Conservation (phyloP, 2,888 invertebrate genomes). For the Tyria jacobaeae region DNA sequence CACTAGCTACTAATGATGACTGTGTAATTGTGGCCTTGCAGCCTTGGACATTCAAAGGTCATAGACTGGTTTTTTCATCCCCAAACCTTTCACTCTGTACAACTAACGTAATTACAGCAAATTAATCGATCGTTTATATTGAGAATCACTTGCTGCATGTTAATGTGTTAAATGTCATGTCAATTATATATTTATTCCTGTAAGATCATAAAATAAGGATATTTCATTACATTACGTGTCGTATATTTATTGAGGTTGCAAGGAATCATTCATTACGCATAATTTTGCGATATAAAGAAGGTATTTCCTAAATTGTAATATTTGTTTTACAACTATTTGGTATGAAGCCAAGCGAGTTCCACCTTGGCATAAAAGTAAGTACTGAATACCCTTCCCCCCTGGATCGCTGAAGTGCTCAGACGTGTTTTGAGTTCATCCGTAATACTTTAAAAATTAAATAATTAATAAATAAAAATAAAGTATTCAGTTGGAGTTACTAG, state of each 20-base stretch:
- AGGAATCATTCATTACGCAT: slow-evolving; percentile 2
- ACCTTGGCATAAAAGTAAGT: too few species aligned
- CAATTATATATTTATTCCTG: neutral
- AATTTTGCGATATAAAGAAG: neutral
- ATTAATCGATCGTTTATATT: slow-evolving; percentile 17
- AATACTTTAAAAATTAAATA: too few species aligned
- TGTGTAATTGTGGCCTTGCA: slow-evolving; percentile 39
- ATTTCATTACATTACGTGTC: slow-evolving; percentile 8
- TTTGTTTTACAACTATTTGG: too few species aligned
- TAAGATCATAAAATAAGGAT: neutral
- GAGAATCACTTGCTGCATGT: neutral
- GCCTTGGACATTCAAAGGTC: slow-evolving; percentile 41
- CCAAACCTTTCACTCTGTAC: slow-evolving; percentile 53
- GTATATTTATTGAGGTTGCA: neutral
- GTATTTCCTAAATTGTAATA: too few species aligned
- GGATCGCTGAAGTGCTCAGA: too few species aligned
- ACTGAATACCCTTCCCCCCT: too few species aligned
- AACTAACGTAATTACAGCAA: slow-evolving; percentile 1
- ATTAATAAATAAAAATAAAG: too few species aligned
- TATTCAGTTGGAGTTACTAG: too few species aligned
- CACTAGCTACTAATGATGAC: slow-evolving; percentile 33
- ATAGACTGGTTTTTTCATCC: slow-evolving; percentile 38
- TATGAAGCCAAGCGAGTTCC: too few species aligned
- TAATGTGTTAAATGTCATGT: slow-evolving; percentile 7
- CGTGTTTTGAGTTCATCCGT: too few species aligned